Evolutionary conservation across 2,888 invertebrate genomes (phyloP).

Genomic region (Torymus auratus): DNA sequence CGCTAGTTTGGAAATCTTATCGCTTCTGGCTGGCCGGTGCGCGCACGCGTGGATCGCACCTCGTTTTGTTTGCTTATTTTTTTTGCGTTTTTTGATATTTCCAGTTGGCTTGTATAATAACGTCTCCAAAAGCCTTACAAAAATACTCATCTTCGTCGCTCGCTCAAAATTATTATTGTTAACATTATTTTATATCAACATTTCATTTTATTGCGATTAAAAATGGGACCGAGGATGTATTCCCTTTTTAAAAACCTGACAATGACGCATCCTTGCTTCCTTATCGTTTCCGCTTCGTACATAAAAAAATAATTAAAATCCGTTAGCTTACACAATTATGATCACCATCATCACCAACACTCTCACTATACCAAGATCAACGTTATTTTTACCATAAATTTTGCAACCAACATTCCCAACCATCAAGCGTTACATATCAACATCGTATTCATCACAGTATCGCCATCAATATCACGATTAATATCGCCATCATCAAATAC

Average conservation of each 20-base stretch:
- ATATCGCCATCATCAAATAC: too few relatives aligned
- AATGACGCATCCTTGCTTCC: neutral
- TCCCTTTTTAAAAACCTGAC: neutral
- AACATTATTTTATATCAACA: neutral
- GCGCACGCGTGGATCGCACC: too few relatives aligned
- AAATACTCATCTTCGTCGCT: slow-evolving; percentile 48
- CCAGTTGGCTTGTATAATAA: slow-evolving; percentile 7
- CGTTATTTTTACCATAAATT: too few relatives aligned
- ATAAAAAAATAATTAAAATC: slow-evolving; percentile 40
- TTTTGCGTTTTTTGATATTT: neutral
- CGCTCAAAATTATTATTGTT: slow-evolving; percentile 25
- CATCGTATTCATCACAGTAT: neutral
- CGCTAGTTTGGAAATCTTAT: slow-evolving; percentile 27
- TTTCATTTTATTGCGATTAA: slow-evolving; percentile 39
- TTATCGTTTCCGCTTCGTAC: neutral
- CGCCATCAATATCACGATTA: neutral
- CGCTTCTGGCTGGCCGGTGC: neutral
- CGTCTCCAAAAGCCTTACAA: slow-evolving; percentile 46
- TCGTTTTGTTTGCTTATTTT: neutral
- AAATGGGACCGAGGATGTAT: slow-evolving; percentile 20
- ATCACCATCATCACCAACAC: too few relatives aligned
- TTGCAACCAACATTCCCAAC: too few relatives aligned
- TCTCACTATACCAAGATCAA: too few relatives aligned
- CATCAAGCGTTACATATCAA: neutral
- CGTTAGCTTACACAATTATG: neutral